A percentile compares a stretch with the other conserved stretches of the same genome.
phyloP scores from a whole-genome alignment of 2,113 vertebrate species.

The Sisor rabdophorus region DNA sequence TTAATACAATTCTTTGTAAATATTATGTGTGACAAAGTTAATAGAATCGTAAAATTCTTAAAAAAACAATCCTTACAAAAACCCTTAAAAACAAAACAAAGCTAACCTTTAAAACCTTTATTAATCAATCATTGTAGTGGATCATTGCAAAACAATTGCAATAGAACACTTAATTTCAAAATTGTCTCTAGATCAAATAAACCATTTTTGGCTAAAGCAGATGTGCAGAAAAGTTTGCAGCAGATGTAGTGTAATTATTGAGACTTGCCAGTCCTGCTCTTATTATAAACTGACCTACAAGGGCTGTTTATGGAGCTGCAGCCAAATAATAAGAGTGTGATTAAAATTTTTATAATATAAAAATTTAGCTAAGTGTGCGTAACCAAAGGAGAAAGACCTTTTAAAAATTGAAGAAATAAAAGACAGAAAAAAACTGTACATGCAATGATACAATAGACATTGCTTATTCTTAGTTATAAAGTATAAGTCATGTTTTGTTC shows the following conservation, averaged over 20 bases:
- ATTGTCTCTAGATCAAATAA: neutral
- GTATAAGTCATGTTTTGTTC: neutral
- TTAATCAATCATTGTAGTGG: neutral
- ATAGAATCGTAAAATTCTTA: no score
- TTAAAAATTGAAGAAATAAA: no score
- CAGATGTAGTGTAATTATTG: neutral
- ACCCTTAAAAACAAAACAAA: neutral
- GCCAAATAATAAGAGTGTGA: neutral
- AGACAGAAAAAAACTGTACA: neutral
- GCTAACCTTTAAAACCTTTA: neutral
- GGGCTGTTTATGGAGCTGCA: neutral
- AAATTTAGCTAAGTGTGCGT: neutral
- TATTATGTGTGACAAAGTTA: no score
- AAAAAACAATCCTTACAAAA: neutral
- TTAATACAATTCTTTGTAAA: no score
- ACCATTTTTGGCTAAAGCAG: neutral
- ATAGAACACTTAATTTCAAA: neutral
- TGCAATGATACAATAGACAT: neutral
- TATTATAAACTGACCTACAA: neutral
- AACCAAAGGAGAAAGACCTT: no score
- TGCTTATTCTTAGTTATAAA: neutral
- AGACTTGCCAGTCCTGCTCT: neutral
- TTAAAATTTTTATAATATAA: slow-evolving; percentile 1
- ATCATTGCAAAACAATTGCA: neutral
- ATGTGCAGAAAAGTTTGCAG: neutral